Base-by-base conservation (phyloP, 2,888 invertebrate genomes). In the Hydrotaea diabolus region DNA sequence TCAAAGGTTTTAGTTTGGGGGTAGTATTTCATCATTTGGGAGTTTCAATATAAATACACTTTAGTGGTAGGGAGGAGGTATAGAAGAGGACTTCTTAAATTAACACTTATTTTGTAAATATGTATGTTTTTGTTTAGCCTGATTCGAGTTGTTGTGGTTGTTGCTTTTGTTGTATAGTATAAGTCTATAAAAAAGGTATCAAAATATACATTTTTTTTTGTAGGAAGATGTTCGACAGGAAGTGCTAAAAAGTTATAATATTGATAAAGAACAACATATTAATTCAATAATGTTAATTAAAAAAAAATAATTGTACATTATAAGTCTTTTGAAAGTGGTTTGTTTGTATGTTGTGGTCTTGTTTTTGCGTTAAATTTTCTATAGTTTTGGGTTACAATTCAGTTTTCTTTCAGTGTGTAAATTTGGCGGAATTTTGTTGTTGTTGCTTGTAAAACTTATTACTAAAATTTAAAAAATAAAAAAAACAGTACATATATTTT, bases 91-190 rank as follows among this genome's bases (percentile, higher is more conserved):
- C 55, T 19, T 84, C 73, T 85, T 73, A 81, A 76, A 79, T 78
- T 76, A 84, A 85, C 79, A 81, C 57, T 77, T 73, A 53, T 66
- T 82, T 78, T 62, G 43, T 69, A 57, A 77, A 79, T 39, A 17
- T 76, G 23, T 43, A n/a, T n/a, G n/a, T 66, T 15, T 74, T 46
- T 49, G 76, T 71, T 82, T 87, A 88, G 87, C 89, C 88, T 86
- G 79, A 80, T 77, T 86, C 86, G 85, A 89, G 86, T 86, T 87
- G 85, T 81, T 80, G 86, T 83, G 85, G 86, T 86, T 87, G 85
- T 81, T 80, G 86, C n/a, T n/a, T n/a, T n/a, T 83, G 85, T 59
- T 49, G 53, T 64, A 43, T 23, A 86, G 43, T 66, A 66, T 66
- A 66, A 19, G 21, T 39, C 36, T 39, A 31, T 49, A 49, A 71